Conservation (phyloP, 1,140 invertebrate species). For the Theocolax elegans region DNA sequence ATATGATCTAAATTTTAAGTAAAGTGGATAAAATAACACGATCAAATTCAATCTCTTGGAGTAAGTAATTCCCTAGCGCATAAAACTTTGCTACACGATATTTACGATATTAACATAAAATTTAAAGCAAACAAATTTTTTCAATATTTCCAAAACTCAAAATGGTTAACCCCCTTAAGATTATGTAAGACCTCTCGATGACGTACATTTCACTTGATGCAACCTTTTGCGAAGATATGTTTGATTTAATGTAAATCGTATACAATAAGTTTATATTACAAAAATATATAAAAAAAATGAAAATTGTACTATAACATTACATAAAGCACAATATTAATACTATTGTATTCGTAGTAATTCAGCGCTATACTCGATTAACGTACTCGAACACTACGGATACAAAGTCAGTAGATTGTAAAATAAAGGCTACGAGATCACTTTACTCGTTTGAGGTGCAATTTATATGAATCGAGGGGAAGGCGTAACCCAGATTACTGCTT, state of each 20-base stretch:
- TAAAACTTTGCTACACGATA: too few relatives aligned
- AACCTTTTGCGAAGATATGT: not conserved
- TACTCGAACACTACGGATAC: not conserved
- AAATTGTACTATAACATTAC: not conserved
- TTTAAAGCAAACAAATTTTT: too few relatives aligned
- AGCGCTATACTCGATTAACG: not conserved
- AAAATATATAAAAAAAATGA: not conserved
- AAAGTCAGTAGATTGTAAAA: constrained; percentile 18
- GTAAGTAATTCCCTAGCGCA: too few relatives aligned
- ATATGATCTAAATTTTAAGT: too few relatives aligned
- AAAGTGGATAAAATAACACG: too few relatives aligned
- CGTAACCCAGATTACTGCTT: constrained; percentile 45
- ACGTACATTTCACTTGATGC: too few relatives aligned
- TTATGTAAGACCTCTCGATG: too few relatives aligned
- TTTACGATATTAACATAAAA: too few relatives aligned
- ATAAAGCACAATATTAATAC: not conserved
- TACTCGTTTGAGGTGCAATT: constrained; percentile 39
- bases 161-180: too few relatives aligned
- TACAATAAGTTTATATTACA: not conserved
- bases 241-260: not conserved
- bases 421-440: constrained; percentile 40
- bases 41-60: too few relatives aligned
- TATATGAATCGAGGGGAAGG: constrained; percentile 47
- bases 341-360: not conserved
- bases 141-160: too few relatives aligned